Conservation (phyloP, 2,113 vertebrate genomes). For the Sinocyclocheilus grahami region DNA sequence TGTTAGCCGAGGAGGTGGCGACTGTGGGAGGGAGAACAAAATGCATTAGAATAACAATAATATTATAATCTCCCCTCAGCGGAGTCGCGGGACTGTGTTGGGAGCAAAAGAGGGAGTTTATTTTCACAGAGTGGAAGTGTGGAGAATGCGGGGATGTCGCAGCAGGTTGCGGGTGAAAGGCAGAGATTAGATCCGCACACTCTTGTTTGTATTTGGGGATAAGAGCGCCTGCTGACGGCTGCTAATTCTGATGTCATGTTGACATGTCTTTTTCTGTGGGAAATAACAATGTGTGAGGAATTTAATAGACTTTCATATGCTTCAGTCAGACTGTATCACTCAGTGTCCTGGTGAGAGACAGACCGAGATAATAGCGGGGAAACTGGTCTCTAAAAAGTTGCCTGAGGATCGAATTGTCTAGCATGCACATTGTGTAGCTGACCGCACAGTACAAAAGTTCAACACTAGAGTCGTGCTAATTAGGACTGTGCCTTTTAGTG, state of each 20-base stretch:
- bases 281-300: slow-evolving; percentile 44
- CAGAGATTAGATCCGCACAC: slow-evolving; percentile 62
- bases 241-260: slow-evolving; percentile 61
- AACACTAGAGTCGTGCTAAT: background rate
- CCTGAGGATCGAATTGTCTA: background rate
- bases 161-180: slow-evolving; percentile 54
- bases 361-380: slow-evolving; percentile 21
- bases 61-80: slow-evolving; percentile 63
- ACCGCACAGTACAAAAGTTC: slow-evolving; percentile 4
- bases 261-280: slow-evolving; percentile 51
- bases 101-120: slow-evolving; percentile 67
- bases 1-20: slow-evolving; percentile 49
- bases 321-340: slow-evolving; percentile 45
- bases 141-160: slow-evolving; percentile 51
- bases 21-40: slow-evolving; percentile 56
- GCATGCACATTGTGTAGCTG: background rate
- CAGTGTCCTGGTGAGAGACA: slow-evolving; percentile 28
- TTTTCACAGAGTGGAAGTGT: slow-evolving; percentile 80
- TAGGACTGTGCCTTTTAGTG: background rate
- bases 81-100: slow-evolving; percentile 55
- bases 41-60: slow-evolving; percentile 87
- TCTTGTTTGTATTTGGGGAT: slow-evolving; percentile 66
- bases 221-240: slow-evolving; percentile 51
- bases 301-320: slow-evolving; percentile 59
- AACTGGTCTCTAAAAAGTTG: slow-evolving; percentile 1